phyloP scores from a whole-genome alignment of 2,888 invertebrate genomes.

The Agrenia bidenticulata region DNA sequence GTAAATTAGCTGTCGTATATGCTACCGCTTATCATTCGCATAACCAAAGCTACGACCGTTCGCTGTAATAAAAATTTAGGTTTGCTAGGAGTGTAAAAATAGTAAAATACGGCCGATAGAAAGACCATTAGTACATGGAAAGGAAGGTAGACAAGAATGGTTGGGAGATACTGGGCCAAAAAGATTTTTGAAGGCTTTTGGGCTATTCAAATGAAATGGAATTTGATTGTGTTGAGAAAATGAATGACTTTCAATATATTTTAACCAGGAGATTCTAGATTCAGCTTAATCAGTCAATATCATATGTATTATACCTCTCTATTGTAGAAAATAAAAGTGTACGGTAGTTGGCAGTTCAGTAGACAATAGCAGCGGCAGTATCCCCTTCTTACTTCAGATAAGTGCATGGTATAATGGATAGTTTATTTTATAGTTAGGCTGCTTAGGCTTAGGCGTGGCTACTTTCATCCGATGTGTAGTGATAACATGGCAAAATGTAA shows the following conservation, averaged over 20 bases:
- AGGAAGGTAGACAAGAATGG: neutral
- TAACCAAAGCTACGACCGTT: no score
- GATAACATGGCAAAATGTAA: neutral
- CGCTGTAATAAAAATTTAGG: no score
- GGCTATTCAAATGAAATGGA: constrained; percentile 12
- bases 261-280: neutral
- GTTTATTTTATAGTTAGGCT: no score
- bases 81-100: no score
- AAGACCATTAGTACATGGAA: neutral
- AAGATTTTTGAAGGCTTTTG: constrained; percentile 2
- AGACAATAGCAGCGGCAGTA: no score
- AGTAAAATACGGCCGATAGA: no score
- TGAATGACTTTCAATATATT: constrained; percentile 11
- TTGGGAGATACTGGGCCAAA: neutral
- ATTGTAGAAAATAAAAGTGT: neutral
- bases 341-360: no score
- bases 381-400: no score
- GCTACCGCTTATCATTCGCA: no score
- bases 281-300: neutral
- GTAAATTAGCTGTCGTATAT: no score
- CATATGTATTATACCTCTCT: neutral
- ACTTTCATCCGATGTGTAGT: neutral
- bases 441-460: neutral
- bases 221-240: constrained; percentile 2
- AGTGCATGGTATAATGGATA: no score